These are phyloP conservation scores for Incurvaria masculella DNA, from an alignment of 2,888 invertebrate species.

Conservation along the genomic window DNA sequence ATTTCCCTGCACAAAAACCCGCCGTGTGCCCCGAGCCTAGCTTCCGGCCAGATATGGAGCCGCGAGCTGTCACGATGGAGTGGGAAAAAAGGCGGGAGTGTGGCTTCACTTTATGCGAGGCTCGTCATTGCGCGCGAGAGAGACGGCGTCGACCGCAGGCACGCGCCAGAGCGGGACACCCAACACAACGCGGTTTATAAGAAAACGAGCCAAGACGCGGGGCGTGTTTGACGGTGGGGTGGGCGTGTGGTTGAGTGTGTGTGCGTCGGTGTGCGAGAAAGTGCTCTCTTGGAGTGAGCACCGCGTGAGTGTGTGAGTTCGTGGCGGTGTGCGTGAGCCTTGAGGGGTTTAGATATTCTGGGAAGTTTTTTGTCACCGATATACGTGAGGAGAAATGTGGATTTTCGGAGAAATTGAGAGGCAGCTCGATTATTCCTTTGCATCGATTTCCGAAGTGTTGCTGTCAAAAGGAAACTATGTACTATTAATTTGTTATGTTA, in stretches of 20 bases:
- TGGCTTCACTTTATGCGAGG: slow-evolving; percentile 55
- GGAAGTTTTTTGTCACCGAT: slow-evolving; percentile 55
- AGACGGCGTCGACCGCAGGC: slow-evolving; percentile 23
- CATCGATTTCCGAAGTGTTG: too few species aligned
- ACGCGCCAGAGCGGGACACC: slow-evolving; percentile 33
- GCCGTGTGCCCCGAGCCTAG: slow-evolving; percentile 52
- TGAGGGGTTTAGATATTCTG: slow-evolving; percentile 20
- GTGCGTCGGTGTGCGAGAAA: neutral
- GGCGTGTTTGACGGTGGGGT: slow-evolving; percentile 51
- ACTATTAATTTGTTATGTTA: too few species aligned
- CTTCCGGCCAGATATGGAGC: slow-evolving; percentile 55
- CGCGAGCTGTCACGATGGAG: slow-evolving; percentile 58
- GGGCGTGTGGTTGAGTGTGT: slow-evolving; percentile 3
- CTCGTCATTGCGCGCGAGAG: slow-evolving; percentile 51
- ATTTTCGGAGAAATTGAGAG: neutral
- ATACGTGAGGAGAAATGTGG: slow-evolving; percentile 24
- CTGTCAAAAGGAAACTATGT: too few species aligned
- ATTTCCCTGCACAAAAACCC: too few species aligned
- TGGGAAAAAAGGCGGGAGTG: slow-evolving; percentile 60
- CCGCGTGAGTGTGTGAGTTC: slow-evolving; percentile 17
- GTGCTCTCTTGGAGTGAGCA: too few species aligned
- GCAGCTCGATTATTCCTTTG: too few species aligned
- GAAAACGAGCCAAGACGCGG: slow-evolving; percentile 54
- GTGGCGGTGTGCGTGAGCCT: slow-evolving; percentile 24
- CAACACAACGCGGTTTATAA: slow-evolving; percentile 56